phyloP scores from a whole-genome alignment of 2,113 vertebrate species.

The Oreochromis tanganicae region DNA sequence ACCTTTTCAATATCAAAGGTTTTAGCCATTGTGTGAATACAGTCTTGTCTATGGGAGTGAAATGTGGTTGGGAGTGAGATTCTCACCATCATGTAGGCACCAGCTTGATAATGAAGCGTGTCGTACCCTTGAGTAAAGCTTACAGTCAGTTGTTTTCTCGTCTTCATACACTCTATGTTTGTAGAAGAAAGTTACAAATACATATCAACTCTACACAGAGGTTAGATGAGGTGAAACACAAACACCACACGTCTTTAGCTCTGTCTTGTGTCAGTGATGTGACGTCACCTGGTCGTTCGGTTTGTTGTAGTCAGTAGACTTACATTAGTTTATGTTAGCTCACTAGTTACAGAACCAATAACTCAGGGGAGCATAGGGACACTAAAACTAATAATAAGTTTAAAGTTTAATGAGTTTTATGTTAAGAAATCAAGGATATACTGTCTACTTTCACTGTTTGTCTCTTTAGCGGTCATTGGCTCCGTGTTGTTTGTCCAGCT shows the following conservation, averaged over 20 bases:
- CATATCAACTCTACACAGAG: background rate
- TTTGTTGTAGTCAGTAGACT: background rate
- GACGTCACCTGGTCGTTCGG: background rate
- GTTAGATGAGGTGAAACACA: background rate
- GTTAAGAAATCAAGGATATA: background rate
- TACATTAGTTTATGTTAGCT: background rate
- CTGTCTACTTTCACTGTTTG: background rate
- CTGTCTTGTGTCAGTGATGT: background rate
- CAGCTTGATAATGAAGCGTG: background rate
- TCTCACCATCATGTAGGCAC: background rate
- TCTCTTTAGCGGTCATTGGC: background rate
- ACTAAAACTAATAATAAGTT: background rate
- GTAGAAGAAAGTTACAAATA: background rate
- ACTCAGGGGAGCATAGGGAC: background rate
- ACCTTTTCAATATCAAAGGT: background rate
- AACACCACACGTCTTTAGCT: background rate
- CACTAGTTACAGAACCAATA: background rate
- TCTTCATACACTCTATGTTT: background rate
- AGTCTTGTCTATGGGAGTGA: accelerated
- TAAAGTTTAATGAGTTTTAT: background rate
- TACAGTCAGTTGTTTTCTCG: background rate
- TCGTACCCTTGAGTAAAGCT: background rate
- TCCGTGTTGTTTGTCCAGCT: background rate
- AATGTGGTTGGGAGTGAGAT: background rate
- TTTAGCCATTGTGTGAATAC: background rate